Base-by-base conservation (phyloP, 2,113 vertebrate genomes). In the Struthidea cinerea region DNA sequence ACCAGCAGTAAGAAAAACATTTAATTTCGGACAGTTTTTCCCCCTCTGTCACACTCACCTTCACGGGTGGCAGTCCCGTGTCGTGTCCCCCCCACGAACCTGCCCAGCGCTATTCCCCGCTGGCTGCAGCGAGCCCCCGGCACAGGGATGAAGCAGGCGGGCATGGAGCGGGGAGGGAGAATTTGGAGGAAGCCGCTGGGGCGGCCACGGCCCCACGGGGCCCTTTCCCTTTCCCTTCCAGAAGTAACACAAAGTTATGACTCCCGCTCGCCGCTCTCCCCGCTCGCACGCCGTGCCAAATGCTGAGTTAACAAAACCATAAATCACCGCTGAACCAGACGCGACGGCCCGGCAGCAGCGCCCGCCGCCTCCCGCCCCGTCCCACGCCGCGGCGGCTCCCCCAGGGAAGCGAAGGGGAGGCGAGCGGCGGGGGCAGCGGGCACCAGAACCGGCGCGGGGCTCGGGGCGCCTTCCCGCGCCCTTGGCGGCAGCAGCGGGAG, bases 281-380 rank as follows among this genome's bases (percentile, higher is more conserved):
- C 63, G 84, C 96, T n/a, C 50, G 85, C 88, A 32, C 75, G 70
- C 82, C 47, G 70, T 60, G 93, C 93, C 94, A 84, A 96, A 69
- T 33, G 95, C 96, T 89, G 93, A 94, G 77, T 74, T 89, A 61
- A 92, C 95, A 93, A 65, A 93, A 80, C 77, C 73, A 60, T 88
- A 75, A 86, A 79, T 79, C 93, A 61, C 92, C 50, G 46, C 84
- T 14, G 87, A 90, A 85, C 39, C 95, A 67, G 87, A 83, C 9
- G 46, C 81, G 44, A 53, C 30, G 75, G 77, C 87, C 87, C 46
- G 56, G 57, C 67, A 16, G 68, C 84, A 41, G 67, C 56, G 63
- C 70, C 77, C 89, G 81, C 82, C 87, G 77, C 82, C 75, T 61
- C 82, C 68, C 81, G 63, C 57, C 80, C 63, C 93, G 76, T 68